Evolutionary conservation across 2,797 vertebrate species (phyloP).

Genomic region (Leuciscus waleckii): DNA sequence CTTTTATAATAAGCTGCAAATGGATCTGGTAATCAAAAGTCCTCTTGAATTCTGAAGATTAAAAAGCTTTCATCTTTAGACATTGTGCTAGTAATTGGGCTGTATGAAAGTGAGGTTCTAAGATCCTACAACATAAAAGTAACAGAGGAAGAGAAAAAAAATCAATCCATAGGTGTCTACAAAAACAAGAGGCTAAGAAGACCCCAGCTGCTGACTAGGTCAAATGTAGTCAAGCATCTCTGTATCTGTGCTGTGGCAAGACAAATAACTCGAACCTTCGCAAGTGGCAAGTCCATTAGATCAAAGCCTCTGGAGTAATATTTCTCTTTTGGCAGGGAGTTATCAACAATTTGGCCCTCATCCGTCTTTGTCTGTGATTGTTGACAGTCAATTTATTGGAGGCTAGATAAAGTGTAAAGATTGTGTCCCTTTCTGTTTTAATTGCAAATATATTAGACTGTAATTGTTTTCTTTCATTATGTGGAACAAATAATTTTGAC

Average conservation of each 20-base stretch:
- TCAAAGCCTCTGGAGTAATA: conserved; percentile 42
- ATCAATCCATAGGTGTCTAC: conserved; percentile 59
- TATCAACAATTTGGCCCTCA: conserved; percentile 37
- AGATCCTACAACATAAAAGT: conserved; percentile 48
- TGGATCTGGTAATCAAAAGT: conserved; percentile 37
- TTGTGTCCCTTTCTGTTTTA: neutral
- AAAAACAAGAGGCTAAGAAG: conserved; percentile 63
- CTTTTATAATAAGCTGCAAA: conserved; percentile 17
- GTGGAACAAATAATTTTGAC: neutral
- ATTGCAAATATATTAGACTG: conserved; percentile 10
- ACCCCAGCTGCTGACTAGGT: conserved; percentile 65
- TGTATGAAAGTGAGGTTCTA: conserved; percentile 42
- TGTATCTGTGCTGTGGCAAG: conserved; percentile 68
- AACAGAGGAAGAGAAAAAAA: conserved; percentile 7
- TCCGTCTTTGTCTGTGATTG: conserved; percentile 43
- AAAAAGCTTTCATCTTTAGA: conserved; percentile 57
- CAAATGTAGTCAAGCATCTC: conserved; percentile 64
- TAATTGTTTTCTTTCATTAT: neutral
- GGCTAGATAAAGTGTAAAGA: conserved; percentile 8
- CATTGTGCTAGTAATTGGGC: conserved; percentile 50
- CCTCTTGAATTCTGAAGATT: conserved; percentile 42
- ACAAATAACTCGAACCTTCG: conserved; percentile 70
- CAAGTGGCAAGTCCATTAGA: conserved; percentile 65
- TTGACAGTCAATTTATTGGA: conserved; percentile 39
- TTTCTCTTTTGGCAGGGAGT: conserved; percentile 38